Evolutionary conservation across 2,113 vertebrate species (phyloP).

Genomic region (Glaucomys volans): DNA sequence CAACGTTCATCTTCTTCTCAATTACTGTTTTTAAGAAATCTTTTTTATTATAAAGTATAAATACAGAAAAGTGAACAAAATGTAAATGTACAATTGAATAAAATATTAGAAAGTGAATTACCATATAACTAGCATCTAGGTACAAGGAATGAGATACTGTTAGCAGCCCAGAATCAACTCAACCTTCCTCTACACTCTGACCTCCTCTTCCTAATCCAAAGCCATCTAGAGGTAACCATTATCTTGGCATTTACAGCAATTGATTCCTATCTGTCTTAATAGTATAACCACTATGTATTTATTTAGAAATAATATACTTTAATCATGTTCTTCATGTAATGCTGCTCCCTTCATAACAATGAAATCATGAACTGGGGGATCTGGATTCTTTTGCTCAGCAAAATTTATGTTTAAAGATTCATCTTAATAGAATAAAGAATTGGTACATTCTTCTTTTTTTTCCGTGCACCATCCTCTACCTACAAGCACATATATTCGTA

Average conservation of each 20-base stretch:
- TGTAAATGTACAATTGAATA: neutral
- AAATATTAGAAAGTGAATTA: neutral
- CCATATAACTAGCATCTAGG: neutral
- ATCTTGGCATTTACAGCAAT: neutral
- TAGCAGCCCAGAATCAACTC: neutral
- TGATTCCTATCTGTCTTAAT: neutral
- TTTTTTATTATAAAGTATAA: neutral
- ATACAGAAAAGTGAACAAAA: neutral
- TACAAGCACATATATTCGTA: neutral
- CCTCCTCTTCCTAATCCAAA: neutral
- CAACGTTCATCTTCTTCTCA: neutral
- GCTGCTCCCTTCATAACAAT: neutral
- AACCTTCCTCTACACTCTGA: fast-evolving
- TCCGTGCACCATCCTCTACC: neutral
- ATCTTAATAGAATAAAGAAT: neutral
- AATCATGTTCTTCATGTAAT: neutral
- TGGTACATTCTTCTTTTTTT: neutral
- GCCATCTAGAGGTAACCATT: no score
- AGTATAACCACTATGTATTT: neutral
- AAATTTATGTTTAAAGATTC: neutral
- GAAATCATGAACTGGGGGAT: neutral
- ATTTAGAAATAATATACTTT: neutral
- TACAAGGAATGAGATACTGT: neutral
- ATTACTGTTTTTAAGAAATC: neutral
- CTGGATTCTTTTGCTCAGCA: neutral